Evolutionary conservation across 2,113 vertebrate species (phyloP).

Genomic region (Albula goreensis): DNA sequence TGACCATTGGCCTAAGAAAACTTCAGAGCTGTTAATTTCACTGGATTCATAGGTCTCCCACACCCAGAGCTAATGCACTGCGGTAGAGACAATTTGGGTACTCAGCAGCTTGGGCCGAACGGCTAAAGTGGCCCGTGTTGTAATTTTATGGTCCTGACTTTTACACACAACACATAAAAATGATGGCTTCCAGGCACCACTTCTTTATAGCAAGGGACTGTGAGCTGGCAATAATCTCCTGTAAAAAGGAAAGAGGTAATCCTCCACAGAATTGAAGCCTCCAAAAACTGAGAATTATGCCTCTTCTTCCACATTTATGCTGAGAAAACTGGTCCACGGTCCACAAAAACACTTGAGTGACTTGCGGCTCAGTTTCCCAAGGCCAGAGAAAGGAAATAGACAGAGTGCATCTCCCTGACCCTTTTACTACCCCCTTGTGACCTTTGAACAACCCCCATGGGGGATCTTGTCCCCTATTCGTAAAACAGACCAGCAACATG

Average conservation of each 20-base stretch:
- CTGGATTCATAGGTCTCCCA: slow-evolving; percentile 19
- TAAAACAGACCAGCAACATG: slow-evolving; percentile 74
- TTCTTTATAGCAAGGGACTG: slow-evolving; percentile 10
- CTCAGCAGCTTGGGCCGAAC: slow-evolving; percentile 28
- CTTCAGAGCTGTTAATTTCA: slow-evolving; percentile 18
- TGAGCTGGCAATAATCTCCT: slow-evolving; percentile 13
- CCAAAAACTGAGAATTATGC: slow-evolving; percentile 50
- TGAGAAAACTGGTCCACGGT: slow-evolving; percentile 51
- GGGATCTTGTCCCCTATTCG: slow-evolving; percentile 73
- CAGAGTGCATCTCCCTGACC: slow-evolving; percentile 74
- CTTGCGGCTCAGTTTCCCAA: slow-evolving; percentile 75
- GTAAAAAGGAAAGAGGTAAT: slow-evolving; percentile 14
- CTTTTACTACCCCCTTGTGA: slow-evolving; percentile 62
- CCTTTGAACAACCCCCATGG: slow-evolving; percentile 66
- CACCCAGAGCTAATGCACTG: slow-evolving; percentile 37
- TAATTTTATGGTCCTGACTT: slow-evolving; percentile 46
- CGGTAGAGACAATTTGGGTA: slow-evolving; percentile 37
- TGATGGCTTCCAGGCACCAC: slow-evolving; percentile 46
- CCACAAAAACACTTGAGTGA: slow-evolving; percentile 60
- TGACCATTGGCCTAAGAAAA: slow-evolving; percentile 12
- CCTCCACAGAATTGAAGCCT: not conserved
- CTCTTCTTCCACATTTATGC: slow-evolving; percentile 50
- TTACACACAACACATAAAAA: slow-evolving; percentile 51
- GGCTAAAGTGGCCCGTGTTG: slow-evolving; percentile 39
- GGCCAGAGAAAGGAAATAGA: slow-evolving; percentile 76